A percentile compares a stretch with the other conserved stretches of the same genome.
Evolutionary conservation across 2,113 vertebrate species (phyloP).

Genomic region (Plecturocebus donacophilus): DNA sequence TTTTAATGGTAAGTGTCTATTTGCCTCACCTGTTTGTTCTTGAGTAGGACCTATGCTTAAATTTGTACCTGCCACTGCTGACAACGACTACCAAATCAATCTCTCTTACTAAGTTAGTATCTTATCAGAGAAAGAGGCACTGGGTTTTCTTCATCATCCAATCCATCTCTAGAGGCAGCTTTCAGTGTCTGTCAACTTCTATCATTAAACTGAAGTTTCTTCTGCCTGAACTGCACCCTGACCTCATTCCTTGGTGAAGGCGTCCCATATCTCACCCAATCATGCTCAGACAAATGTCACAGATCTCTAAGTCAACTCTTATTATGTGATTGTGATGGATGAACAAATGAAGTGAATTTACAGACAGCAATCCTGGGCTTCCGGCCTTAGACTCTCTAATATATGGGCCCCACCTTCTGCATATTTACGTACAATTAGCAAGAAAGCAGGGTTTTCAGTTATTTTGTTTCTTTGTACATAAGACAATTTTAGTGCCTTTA

Average conservation of each 20-base stretch:
- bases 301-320: background rate
- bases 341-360: background rate
- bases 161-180: conserved; percentile 30
- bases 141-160: background rate
- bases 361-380: background rate
- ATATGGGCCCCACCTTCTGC: background rate
- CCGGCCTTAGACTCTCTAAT: background rate
- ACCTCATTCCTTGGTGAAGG: background rate
- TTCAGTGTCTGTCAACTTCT: background rate
- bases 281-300: background rate
- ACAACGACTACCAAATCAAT: conserved; percentile 7
- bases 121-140: background rate
- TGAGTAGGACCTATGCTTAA: background rate
- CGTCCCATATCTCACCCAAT: background rate
- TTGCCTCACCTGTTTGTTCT: background rate
- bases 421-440: background rate
- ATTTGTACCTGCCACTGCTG: conserved; percentile 12
- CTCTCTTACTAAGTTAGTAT: background rate
- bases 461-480: background rate
- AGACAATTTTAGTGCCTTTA: background rate
- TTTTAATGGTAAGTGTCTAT: background rate
- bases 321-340: background rate
- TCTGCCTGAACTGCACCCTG: background rate
- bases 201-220: conserved; percentile 15
- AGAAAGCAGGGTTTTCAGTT: background rate